Evolutionary conservation across 2,888 invertebrate species (phyloP).

Genomic region (Papilio gigon): DNA sequence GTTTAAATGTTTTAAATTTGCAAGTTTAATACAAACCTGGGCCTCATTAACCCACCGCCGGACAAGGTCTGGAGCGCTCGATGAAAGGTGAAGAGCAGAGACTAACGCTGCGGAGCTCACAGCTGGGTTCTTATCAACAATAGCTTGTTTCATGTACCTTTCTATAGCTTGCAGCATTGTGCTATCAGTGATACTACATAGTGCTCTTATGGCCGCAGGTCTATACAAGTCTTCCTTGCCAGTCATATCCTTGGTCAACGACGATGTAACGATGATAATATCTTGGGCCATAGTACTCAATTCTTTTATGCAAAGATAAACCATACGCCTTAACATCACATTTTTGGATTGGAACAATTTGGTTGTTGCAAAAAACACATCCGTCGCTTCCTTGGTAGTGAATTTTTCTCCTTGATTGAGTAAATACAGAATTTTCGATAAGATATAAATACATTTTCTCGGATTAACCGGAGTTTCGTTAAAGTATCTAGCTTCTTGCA

Average conservation of each 20-base stretch:
- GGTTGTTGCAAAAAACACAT: conserved; percentile 99
- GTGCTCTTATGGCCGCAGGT: conserved; percentile 97
- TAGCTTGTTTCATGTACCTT: conserved; percentile 99
- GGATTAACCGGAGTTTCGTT: conserved; percentile 99
- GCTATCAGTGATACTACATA: conserved; percentile 98
- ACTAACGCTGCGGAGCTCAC: conserved; percentile 99
- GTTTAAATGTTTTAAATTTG: conserved; percentile 6
- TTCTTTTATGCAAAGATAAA: conserved; percentile 98
- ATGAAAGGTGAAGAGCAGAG: conserved; percentile 91
- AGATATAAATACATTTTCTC: conserved; percentile 96
- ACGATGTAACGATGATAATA: conserved; percentile 99
- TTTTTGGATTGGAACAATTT: conserved; percentile 99
- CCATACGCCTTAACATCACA: conserved; percentile 95
- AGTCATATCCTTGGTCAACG: conserved; percentile 99
- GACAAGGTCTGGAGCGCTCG: conserved; percentile 94
- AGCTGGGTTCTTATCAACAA: conserved; percentile 97
- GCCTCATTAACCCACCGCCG: conserved; percentile 99
- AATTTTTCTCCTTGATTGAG: conserved; percentile 97
- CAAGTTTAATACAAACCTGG: conserved; percentile 86
- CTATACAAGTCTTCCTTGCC: conserved; percentile 94
- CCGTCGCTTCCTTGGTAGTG: conserved; percentile 97
- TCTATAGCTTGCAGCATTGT: conserved; percentile 98
- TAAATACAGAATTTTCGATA: conserved; percentile 97
- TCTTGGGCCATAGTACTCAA: conserved; percentile 97
- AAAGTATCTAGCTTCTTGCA: conserved; percentile 98